Conservation (phyloP, 2,113 vertebrate species). For the Rhodinocichla rosea region DNA sequence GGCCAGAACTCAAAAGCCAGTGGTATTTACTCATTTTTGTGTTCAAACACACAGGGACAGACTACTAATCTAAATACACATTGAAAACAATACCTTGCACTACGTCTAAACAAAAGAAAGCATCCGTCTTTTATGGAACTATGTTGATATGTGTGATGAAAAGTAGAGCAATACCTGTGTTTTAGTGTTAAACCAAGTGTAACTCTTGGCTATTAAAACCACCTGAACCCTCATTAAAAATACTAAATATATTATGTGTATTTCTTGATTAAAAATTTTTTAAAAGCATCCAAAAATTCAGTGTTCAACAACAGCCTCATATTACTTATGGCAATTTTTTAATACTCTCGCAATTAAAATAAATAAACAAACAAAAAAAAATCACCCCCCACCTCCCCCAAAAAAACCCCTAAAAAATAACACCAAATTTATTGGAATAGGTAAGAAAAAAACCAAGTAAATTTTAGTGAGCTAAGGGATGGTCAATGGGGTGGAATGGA, state of each 20-base stretch:
- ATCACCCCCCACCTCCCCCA: accelerated
- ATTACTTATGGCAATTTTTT: not conserved
- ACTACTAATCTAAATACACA: not conserved
- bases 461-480: not conserved
- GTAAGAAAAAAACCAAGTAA: not conserved
- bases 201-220: not conserved
- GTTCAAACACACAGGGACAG: not conserved
- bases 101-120: not conserved
- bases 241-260: not conserved
- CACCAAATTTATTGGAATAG: not conserved
- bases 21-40: not conserved
- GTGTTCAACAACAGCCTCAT: not conserved
- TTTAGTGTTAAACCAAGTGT: not conserved
- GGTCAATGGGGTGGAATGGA: not conserved
- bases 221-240: not conserved
- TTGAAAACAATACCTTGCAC: not conserved
- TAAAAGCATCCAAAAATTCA: not conserved
- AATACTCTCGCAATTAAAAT: not conserved
- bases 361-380: not conserved
- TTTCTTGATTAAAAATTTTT: not conserved
- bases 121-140: not conserved
- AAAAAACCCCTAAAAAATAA: not conserved
- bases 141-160: not conserved
- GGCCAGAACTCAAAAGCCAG: not conserved
- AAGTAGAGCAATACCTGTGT: not conserved